phyloP scores from a whole-genome alignment of 2,797 vertebrate species.

The Melanotaenia boesemani region DNA sequence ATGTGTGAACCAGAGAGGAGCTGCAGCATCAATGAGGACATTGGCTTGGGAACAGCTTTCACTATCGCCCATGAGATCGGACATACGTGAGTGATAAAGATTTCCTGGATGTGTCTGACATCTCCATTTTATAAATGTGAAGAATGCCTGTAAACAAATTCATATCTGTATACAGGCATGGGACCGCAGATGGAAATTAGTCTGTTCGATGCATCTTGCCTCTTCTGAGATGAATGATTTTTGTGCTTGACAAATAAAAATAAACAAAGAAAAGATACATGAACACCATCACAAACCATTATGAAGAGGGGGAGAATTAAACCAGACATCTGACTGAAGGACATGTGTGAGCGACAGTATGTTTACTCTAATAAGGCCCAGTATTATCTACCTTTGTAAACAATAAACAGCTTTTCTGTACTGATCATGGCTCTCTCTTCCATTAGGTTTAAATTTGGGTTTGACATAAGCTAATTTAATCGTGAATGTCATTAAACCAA shows the following conservation, averaged over 20 bases:
- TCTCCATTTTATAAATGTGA: not conserved
- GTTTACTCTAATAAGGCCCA: not conserved
- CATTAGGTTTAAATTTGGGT: constrained; percentile 9
- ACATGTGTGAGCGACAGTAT: not conserved
- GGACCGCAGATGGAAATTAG: too few relatives aligned
- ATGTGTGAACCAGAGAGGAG: constrained; percentile 98
- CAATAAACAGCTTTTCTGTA: not conserved
- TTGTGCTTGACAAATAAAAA: too few relatives aligned
- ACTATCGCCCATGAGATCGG: constrained; percentile 98
- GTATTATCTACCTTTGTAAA: not conserved
- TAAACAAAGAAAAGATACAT: too few relatives aligned
- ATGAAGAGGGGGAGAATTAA: not conserved
- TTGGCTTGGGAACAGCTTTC: constrained; percentile 96
- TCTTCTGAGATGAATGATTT: too few relatives aligned
- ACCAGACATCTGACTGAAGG: not conserved
- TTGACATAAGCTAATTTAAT: constrained; percentile 2
- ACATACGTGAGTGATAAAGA: constrained; percentile 90
- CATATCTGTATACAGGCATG: not conserved
- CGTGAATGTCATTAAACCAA: not conserved
- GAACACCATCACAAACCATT: too few relatives aligned
- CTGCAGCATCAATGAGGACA: constrained; percentile 99
- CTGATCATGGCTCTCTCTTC: not conserved
- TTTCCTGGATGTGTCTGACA: not conserved
- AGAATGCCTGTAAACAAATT: not conserved
- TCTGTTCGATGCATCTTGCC: too few relatives aligned